Base-by-base conservation (phyloP, 2,888 invertebrate genomes). In the Ochropleura plecta region DNA sequence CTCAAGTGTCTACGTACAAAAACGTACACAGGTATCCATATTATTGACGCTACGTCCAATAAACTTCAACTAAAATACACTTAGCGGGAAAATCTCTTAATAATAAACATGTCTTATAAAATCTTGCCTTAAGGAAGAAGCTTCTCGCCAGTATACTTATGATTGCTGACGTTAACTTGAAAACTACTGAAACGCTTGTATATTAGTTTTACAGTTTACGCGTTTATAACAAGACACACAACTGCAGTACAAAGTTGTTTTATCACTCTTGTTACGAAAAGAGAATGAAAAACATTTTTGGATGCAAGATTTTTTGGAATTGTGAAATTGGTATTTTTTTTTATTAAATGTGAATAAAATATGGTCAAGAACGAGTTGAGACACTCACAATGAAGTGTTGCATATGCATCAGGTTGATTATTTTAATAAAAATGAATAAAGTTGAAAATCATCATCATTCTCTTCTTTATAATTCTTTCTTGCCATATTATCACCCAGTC, bases 201-300 rank as follows among this genome's bases (percentile, higher is more conserved):
- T 66, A 57, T 81, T 65, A 42, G 51, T 76, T 81, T 30, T 44
- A 68, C 42, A 48, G 16, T 62, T 81, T 57, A 76, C 51, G 59
- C 49, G 49, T 76, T 60, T 64, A n/a, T 60, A 68, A 70, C 60
- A 69, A 63, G 10, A 67, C 53, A 30, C 59, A 59, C 46, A 68
- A 81, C 30, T 81, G 70, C 57, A 67, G 16, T 12, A 64, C 57
- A 76, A 55, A 76, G 3, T 81, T 67, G 0, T 18, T 46, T 5
- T 14, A 12, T 48, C 18, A 48, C 42, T 65, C 65, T 76, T 51
- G 7, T 68, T 49, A 46, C 48, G 44, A 20, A 30, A n/a, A 0
- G 2, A 48, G 6, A 9, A 18, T 16, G 12, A 40, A 78, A 30
- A 49, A 40, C n/a, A 5, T 20, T 14, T 69, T 77, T 48, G 44